Base-by-base conservation (phyloP, 2,888 invertebrate species). In the Troilus luridus region DNA sequence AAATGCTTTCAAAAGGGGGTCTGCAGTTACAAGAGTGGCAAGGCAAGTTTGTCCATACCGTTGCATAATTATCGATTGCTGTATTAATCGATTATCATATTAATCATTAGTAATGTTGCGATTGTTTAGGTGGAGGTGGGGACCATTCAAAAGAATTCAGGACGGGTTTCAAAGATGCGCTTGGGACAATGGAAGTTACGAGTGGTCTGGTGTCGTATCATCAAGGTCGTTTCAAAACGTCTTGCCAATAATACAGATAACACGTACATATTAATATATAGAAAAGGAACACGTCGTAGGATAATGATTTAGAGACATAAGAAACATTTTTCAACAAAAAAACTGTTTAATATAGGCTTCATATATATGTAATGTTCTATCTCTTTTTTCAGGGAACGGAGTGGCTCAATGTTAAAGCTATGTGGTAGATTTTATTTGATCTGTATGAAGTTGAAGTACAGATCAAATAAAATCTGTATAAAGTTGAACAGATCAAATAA, bases 91-190 rank as follows among this genome's bases (percentile, higher is more conserved):
- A 11, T 41, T 41, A 5, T 41, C 41, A 41, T 58, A n/a, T 54
- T n/a, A 85, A 85, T 85, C 85, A 85, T 56, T 85, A 85, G 56
- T 85, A 54, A 85, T 85, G 85, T 85, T 56, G 85, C 85, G 56
- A 85, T 58, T 58, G 85, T 11, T 56, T 11, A 85, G 41, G 41
- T 41, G 41, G 41, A 41, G 41, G 41, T 41, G 41, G 56, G 85
- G 56, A 6, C 85, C 85, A 85, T 85, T 85, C 85, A 3, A 41
- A 85, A 85, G n/a, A 85, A 85, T 85, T 56, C 85, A 85, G 85
- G 85, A 85, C 85, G 14, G 41, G 85, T 85, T 85, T 56, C 19
- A n/a, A n/a, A 85, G 85, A 85, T 85, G 56, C n/a, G 21, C 27
- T n/a, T 1, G 5, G 54, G 19, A 81, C 41, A 41, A 56, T 54